Evolutionary conservation across 2,888 invertebrate species (phyloP).

Genomic region (Gordius sp.): DNA sequence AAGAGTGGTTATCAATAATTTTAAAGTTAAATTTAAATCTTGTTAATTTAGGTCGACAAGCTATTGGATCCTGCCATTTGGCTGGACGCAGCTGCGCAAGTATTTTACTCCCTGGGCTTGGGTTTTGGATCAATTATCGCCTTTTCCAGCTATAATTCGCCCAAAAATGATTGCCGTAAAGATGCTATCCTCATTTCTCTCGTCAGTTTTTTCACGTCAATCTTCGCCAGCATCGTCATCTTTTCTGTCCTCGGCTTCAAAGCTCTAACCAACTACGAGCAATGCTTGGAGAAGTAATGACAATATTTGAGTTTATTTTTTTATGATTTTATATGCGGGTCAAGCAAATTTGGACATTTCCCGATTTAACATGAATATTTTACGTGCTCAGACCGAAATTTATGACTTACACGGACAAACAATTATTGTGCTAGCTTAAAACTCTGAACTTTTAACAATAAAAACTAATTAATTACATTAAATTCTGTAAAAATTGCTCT

Average conservation of each 20-base stretch:
- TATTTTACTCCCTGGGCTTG: constrained; percentile 75
- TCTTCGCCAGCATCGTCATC: constrained; percentile 74
- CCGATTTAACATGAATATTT: no score
- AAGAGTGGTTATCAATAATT: no score
- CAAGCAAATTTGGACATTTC: no score
- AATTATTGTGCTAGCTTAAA: no score
- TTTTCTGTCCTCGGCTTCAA: constrained; percentile 83
- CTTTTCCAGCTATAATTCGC: constrained; percentile 76
- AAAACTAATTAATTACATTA: no score
- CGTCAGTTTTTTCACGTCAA: constrained; percentile 72
- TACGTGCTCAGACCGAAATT: no score
- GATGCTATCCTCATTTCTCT: constrained; percentile 65
- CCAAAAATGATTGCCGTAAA: constrained; percentile 70
- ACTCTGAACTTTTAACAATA: no score
- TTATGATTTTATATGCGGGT: no score
- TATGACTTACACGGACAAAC: no score
- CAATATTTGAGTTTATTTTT: no score
- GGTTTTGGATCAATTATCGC: constrained; percentile 82
- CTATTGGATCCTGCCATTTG: constrained; percentile 62
- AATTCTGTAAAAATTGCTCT: no score
- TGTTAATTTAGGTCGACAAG: constrained; percentile 46
- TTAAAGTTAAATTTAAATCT: no score
- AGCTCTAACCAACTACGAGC: constrained; percentile 61
- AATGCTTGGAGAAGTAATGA: constrained; percentile 48
- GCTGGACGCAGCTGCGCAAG: constrained; percentile 84